Percentiles rank a stretch among this genome's conserved stretches.
Conservation (phyloP, 2,797 vertebrate genomes). For the Onychomys torridus region DNA sequence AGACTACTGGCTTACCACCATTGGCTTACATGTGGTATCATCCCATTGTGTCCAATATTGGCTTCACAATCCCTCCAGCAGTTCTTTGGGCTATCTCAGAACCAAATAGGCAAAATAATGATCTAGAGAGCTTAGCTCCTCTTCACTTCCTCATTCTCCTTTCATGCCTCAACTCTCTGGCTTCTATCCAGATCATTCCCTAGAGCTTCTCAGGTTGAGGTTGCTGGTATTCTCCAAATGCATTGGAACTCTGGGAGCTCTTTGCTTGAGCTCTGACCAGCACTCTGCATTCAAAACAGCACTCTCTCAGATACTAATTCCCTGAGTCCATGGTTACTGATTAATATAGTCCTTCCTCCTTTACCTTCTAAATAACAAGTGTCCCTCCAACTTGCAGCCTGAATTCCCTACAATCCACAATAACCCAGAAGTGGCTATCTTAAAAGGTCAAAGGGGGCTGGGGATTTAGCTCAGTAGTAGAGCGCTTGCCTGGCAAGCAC, state of each 20-base stretch:
- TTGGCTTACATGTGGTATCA: too few species aligned
- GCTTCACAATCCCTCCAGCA: not conserved
- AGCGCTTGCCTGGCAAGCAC: too few species aligned
- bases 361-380: not conserved
- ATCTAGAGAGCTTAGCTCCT: not conserved
- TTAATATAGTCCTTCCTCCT: not conserved
- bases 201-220: not conserved
- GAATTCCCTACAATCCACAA: not conserved
- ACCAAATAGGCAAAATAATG: not conserved
- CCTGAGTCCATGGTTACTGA: not conserved
- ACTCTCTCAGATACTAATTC: not conserved
- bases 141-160: not conserved
- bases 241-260: not conserved
- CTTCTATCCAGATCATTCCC: slow-evolving; percentile 19
- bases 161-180: not conserved
- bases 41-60: not conserved
- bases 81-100: not conserved
- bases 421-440: slow-evolving; percentile 17
- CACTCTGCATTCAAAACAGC: not conserved
- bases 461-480: too few species aligned
- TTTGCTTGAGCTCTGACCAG: not conserved
- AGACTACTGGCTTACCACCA: not conserved
- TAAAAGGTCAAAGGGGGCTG: slow-evolving; percentile 30
- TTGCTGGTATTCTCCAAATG: slow-evolving; percentile 9
- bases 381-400: not conserved